Base-by-base conservation (phyloP, 2,797 vertebrate genomes). In the Micropoecilia bifurca region DNA sequence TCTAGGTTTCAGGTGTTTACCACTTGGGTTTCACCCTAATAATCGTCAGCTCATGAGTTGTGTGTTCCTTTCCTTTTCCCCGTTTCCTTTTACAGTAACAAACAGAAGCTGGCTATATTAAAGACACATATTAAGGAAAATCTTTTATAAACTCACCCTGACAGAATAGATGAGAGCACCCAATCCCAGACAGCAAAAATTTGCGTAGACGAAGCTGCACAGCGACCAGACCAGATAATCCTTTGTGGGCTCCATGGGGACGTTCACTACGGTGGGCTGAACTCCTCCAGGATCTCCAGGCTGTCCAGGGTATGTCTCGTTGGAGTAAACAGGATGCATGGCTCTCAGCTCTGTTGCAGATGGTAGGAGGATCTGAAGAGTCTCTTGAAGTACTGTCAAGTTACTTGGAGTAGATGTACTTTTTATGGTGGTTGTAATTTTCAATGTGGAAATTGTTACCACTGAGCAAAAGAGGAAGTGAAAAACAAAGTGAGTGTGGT, bases 181-280 rank as follows among this genome's bases (percentile, higher is more conserved):
- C 59, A 91, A 75, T 28, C 89, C 89, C 0, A 91, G 85, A 36
- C 88, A 90, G 6, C 0, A 84, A 0, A 50, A 36, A 74, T 89
- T 89, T 0, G 0, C 1, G 3, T 85, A 71, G 12, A 53, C 0
- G 0, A 89, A 78, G 46, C 2, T 46, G 59, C 4, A n/a, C 25
- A 92, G 43, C 20, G 90, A 92, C 89, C 90, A 92, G 76, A 91
- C 22, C 30, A 92, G 12, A 79, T 91, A 53, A 82, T 91, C 90
- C 0, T 3, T n/a, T 2, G 78, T 78, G 0, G 71, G 79, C 12
- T 88, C 83, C 0, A 16, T 0, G 25, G 0, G 0, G 9, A 87
- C 20, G 74, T 30, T 71, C 73, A 88, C 66, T 13, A 25, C n/a
- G 74, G 80, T 88, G 72, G 39, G 14, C 22, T 80, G 80, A 30